Conservation (phyloP, 2,113 vertebrate genomes). For the Lophochroa leadbeateri region DNA sequence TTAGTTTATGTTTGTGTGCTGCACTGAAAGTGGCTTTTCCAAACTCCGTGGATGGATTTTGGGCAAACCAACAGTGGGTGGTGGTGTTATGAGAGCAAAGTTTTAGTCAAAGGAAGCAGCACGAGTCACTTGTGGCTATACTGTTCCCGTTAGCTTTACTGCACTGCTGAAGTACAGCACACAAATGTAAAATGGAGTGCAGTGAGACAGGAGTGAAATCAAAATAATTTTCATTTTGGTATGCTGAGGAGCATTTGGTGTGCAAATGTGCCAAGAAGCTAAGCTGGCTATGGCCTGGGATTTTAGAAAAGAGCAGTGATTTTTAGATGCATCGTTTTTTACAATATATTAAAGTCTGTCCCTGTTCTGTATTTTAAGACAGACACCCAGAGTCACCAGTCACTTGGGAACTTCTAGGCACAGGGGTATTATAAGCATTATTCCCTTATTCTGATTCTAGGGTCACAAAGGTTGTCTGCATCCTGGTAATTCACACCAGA, state of each 20-base stretch:
- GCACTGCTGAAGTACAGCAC: not conserved
- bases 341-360: not conserved
- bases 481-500: not conserved
- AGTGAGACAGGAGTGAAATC: not conserved
- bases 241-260: accelerated
- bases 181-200: not conserved
- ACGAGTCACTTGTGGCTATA: not conserved
- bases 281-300: not conserved
- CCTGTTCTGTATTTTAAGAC: not conserved
- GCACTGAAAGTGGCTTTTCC: not conserved
- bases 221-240: not conserved
- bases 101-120: not conserved
- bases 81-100: not conserved
- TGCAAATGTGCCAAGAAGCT: not conserved
- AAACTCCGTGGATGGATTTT: not conserved
- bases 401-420: not conserved
- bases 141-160: accelerated
- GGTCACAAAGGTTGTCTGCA: not conserved
- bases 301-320: not conserved
- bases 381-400: not conserved
- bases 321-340: not conserved
- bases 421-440: not conserved
- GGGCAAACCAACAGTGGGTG: not conserved
- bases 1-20: not conserved
- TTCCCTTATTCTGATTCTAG: not conserved